Base-by-base conservation (phyloP, 2,113 vertebrate species). In the Eidolon helvum region DNA sequence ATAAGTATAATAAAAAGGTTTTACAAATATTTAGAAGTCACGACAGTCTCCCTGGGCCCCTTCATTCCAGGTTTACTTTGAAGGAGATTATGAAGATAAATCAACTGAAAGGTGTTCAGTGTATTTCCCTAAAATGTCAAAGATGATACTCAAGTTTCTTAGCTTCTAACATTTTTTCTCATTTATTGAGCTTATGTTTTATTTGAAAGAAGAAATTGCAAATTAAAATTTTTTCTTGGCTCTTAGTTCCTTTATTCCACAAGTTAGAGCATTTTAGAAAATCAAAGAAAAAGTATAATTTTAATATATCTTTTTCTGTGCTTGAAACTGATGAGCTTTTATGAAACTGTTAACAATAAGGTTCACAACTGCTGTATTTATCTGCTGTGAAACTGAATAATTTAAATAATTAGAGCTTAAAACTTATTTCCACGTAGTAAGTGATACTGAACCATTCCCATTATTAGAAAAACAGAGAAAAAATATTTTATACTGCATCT, bases 141-240 rank as follows among this genome's bases (percentile, higher is more conserved):
- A 89, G 92, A 65, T 97, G 97, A 87, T 97, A 66, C 53, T 88
- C 38, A 92, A 91, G 43, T 14, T 87, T 96, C 91, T 0, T 0
- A 96, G 12, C 91, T 97, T 91, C 92, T 91, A 78, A 45, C 59
- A 95, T 89, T 96, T 95, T 30, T 98, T 74, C n/a, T 93, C 90
- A 95, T 94, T 98, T 96, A 90, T 87, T 96, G 97, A 97, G 50
- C 69, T 91, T 97, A 90, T 95, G 85, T 98, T 98, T 98, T 94
- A 95, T 98, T 97, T 90, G 59, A 66, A 92, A 95, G 96, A 98
- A 93, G 88, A 97, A 97, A 82, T 89, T 97, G 91, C 91, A 98
- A 85, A 57, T 57, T 57, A 57, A 57, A 57, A 22, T 38, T 96
- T 97, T 97, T 98, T 96, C 96, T 97, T 96, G 97, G 94, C 96